These are phyloP conservation scores for Philopotamus ludificatus DNA, from an alignment of 1,140 invertebrate species.

Conservation along the genomic window DNA sequence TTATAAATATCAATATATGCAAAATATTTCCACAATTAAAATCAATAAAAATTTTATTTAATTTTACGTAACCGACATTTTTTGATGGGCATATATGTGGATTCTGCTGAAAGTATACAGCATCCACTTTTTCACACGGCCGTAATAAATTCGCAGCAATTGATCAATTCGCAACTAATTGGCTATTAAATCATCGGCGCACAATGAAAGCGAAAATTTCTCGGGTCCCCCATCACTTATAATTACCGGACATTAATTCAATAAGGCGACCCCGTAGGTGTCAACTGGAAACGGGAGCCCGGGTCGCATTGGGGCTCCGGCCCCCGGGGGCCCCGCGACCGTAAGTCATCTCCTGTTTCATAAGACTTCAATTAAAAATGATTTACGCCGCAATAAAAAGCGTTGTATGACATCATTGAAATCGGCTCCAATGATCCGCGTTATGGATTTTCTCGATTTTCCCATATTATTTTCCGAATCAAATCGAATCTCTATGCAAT, in stretches of 20 bases:
- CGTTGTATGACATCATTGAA: neutral
- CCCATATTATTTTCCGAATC: too few species aligned
- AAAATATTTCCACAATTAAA: too few species aligned
- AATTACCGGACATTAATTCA: conserved; percentile 16
- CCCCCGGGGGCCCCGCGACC: neutral
- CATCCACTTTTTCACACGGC: too few species aligned
- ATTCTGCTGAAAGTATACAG: too few species aligned
- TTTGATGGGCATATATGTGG: too few species aligned
- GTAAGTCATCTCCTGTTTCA: conserved; percentile 39
- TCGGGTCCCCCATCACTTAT: conserved; percentile 6
- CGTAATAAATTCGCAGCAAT: too few species aligned
- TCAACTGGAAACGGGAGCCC: neutral
- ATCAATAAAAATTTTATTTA: too few species aligned
- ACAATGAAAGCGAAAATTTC: neutral
- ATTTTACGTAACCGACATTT: too few species aligned
- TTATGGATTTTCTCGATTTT: too few species aligned
- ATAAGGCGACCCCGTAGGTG: neutral
- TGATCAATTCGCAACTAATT: too few species aligned
- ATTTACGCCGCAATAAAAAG: conserved; percentile 36
- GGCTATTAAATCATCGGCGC: neutral
- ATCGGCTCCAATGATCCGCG: neutral
- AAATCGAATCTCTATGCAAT: too few species aligned
- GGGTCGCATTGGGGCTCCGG: conserved; percentile 5
- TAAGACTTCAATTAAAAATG: conserved; percentile 40
- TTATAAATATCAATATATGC: too few species aligned